Evolutionary conservation across 2,797 vertebrate genomes (phyloP).

Genomic region (Orestias chungarensis): DNA sequence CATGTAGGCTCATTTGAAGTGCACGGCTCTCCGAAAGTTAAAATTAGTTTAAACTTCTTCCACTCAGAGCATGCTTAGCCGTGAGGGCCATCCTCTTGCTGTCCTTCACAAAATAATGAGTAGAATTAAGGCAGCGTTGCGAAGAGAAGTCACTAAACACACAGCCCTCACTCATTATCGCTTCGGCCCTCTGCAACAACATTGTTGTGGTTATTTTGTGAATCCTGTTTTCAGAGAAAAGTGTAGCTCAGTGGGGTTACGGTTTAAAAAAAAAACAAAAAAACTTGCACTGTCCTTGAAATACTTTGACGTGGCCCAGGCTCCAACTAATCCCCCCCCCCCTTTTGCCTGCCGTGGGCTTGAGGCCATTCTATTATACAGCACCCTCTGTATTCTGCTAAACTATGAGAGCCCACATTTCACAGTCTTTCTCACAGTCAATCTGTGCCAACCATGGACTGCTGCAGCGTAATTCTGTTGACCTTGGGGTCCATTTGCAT

Average conservation of each 20-base stretch:
- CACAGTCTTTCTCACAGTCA: conserved; percentile 42
- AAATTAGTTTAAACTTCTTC: conserved; percentile 34
- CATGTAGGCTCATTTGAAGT: conserved; percentile 17
- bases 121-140: conserved; percentile 23
- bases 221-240: conserved; percentile 40
- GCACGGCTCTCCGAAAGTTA: conserved; percentile 20
- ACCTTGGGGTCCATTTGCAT: conserved; percentile 70
- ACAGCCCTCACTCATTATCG: conserved; percentile 28
- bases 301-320: conserved; percentile 57
- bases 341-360: conserved; percentile 34
- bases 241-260: conserved; percentile 40
- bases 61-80: conserved; percentile 13
- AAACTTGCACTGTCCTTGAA: conserved; percentile 30
- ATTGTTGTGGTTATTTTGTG: conserved; percentile 42
- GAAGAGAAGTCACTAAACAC: conserved; percentile 24
- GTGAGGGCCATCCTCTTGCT: conserved; percentile 20
- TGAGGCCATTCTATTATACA: conserved; percentile 49
- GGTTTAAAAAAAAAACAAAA: conserved; percentile 48
- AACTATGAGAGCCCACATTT: conserved; percentile 50
- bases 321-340: conserved; percentile 52
- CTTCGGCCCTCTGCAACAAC: conserved; percentile 22
- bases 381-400: conserved; percentile 33
- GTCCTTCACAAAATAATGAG: conserved; percentile 44
- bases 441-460: conserved; percentile 50
- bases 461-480: conserved; percentile 42